These are phyloP conservation scores for Felis chaus DNA, from an alignment of 2,113 vertebrate species.

Conservation along the genomic window DNA sequence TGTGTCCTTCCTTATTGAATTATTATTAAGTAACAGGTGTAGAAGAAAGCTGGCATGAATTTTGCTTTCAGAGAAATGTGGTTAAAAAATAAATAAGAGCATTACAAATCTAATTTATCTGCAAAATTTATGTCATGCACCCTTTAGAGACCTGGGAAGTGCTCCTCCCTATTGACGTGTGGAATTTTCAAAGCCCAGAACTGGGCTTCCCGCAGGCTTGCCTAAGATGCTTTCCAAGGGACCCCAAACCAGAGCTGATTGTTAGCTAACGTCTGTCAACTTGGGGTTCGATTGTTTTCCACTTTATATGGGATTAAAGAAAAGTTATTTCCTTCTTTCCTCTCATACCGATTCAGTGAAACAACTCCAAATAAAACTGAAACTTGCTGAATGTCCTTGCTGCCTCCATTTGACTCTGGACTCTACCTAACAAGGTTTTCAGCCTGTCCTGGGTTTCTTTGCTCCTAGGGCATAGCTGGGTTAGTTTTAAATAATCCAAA, in stretches of 20 bases:
- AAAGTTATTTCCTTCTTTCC: background rate
- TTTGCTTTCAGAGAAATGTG: background rate
- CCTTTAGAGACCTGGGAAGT: background rate
- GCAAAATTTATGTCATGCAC: background rate
- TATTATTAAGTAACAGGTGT: background rate
- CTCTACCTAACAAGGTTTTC: background rate
- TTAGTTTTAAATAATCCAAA: conserved; percentile 21
- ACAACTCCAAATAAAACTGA: background rate
- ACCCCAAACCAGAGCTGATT: background rate
- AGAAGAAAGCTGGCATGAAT: background rate
- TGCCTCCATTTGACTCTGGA: background rate
- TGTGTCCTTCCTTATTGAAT: background rate
- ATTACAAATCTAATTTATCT: background rate
- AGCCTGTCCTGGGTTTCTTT: background rate
- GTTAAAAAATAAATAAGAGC: background rate
- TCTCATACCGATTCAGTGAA: background rate
- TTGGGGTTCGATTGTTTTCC: background rate
- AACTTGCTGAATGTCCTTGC: background rate
- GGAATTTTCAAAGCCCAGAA: background rate
- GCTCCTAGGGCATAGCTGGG: background rate
- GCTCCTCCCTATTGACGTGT: background rate
- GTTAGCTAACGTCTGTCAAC: background rate
- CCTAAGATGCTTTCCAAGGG: background rate
- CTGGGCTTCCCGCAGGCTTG: background rate
- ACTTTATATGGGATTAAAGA: background rate